phyloP scores from a whole-genome alignment of 2,888 invertebrate genomes.

The Strigamia crassipes region DNA sequence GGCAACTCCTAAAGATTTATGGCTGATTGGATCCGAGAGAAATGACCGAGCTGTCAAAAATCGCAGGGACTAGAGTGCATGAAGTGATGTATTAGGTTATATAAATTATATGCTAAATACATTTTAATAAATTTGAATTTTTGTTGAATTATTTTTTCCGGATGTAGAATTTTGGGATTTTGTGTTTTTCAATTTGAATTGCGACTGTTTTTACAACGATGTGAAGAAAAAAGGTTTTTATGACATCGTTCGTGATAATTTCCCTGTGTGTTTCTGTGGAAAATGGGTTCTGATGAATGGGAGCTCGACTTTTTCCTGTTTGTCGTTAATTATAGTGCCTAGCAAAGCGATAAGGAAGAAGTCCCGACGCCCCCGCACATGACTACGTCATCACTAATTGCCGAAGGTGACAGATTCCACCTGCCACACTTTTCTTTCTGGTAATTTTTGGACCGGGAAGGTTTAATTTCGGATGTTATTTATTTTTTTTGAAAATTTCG shows the following conservation, averaged over 20 bases:
- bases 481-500: not conserved
- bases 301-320: slow-evolving; percentile 29
- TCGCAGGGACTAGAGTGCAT: not conserved
- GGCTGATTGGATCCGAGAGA: slow-evolving; percentile 25
- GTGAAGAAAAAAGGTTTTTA: not conserved
- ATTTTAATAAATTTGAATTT: slow-evolving; percentile 9
- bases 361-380: slow-evolving; percentile 18
- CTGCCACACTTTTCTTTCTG: not conserved
- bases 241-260: not conserved
- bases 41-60: slow-evolving; percentile 26
- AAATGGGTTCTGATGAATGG: slow-evolving; percentile 13
- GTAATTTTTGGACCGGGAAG: not conserved
- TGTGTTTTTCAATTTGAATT: not conserved
- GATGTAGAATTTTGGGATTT: not conserved
- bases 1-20: slow-evolving; percentile 20
- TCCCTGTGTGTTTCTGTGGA: slow-evolving; percentile 11
- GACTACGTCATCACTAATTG: slow-evolving; percentile 15
- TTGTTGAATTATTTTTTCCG: too few relatives aligned
- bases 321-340: slow-evolving; percentile 26
- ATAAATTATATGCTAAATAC: not conserved
- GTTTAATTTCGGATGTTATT: not conserved
- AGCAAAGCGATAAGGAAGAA: slow-evolving; percentile 15
- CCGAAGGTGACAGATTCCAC: slow-evolving; percentile 5
- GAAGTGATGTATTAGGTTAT: not conserved
- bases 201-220: not conserved